A percentile compares a stretch with the other conserved stretches of the same genome.
phyloP scores from a whole-genome alignment of 2,113 vertebrate species.

The Dicrurus megarhynchus region DNA sequence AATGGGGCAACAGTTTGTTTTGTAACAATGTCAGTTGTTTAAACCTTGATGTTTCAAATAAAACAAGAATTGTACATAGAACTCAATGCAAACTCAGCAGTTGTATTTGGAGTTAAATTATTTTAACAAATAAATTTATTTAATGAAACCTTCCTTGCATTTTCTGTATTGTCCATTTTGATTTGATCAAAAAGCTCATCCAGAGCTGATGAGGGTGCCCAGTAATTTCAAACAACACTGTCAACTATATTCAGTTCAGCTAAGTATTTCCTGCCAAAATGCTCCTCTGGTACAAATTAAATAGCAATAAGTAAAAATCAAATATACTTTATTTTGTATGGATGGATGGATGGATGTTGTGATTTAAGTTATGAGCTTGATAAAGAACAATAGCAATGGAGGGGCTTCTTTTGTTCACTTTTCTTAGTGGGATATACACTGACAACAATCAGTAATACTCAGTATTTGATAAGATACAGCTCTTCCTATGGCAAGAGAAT shows the following conservation, averaged over 20 bases:
- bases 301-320: neutral
- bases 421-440: neutral
- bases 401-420: neutral
- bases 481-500: neutral
- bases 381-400: neutral
- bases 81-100: constrained; percentile 83
- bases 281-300: neutral
- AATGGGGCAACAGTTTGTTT: constrained; percentile 75
- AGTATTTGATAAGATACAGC: neutral
- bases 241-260: neutral
- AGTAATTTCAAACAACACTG: neutral
- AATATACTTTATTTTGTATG: neutral
- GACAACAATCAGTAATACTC: neutral
- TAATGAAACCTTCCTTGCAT: constrained; percentile 73
- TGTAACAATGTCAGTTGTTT: constrained; percentile 80
- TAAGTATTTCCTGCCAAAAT: neutral
- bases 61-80: constrained; percentile 80
- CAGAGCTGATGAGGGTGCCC: neutral
- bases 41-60: constrained; percentile 78
- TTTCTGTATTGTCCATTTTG: neutral
- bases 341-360: neutral
- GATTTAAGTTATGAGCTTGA: neutral
- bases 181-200: neutral
- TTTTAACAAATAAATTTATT: constrained; percentile 90
- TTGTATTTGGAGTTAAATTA: constrained; percentile 88